Evolutionary conservation across 2,888 invertebrate genomes (phyloP).

Genomic region (Agrotis ipsilon): DNA sequence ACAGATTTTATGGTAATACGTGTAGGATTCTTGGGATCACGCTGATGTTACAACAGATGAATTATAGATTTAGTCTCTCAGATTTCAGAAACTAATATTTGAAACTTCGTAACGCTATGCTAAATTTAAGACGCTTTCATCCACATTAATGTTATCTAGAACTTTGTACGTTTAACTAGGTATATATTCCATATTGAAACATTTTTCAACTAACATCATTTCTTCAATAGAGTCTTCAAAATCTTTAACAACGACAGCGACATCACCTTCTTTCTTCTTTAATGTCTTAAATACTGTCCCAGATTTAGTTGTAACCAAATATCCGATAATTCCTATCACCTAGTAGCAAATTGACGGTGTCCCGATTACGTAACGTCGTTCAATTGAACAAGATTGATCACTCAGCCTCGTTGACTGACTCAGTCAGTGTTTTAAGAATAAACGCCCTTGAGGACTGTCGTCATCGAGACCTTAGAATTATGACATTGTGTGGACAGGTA

Average conservation of each 20-base stretch:
- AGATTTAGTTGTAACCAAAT: constrained; percentile 42
- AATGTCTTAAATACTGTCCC: neutral
- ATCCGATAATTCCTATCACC: constrained; percentile 63
- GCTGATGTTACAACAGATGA: constrained; percentile 27
- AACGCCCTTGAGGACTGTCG: constrained; percentile 67
- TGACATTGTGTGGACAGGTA: constrained; percentile 23
- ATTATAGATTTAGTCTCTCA: constrained; percentile 14
- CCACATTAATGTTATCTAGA: neutral
- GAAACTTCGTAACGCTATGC: neutral
- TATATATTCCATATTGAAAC: neutral
- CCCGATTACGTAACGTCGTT: constrained; percentile 77
- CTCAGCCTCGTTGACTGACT: constrained; percentile 79
- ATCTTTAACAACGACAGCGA: no score
- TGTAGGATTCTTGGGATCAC: constrained; percentile 25
- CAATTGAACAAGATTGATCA: constrained; percentile 87
- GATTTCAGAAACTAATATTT: constrained; percentile 14
- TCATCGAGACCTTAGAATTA: constrained; percentile 54
- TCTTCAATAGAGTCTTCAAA: no score
- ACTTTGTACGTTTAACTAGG: neutral
- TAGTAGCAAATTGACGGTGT: constrained; percentile 60
- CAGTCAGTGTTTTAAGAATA: constrained; percentile 71
- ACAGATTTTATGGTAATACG: constrained; percentile 23
- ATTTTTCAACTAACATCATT: neutral
- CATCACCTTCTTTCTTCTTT: neutral
- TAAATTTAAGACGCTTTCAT: neutral